Percentiles rank a stretch among this genome's conserved stretches.
These are phyloP conservation scores for Pagrus major DNA, from an alignment of 2,113 vertebrate species.

Conservation along the genomic window DNA sequence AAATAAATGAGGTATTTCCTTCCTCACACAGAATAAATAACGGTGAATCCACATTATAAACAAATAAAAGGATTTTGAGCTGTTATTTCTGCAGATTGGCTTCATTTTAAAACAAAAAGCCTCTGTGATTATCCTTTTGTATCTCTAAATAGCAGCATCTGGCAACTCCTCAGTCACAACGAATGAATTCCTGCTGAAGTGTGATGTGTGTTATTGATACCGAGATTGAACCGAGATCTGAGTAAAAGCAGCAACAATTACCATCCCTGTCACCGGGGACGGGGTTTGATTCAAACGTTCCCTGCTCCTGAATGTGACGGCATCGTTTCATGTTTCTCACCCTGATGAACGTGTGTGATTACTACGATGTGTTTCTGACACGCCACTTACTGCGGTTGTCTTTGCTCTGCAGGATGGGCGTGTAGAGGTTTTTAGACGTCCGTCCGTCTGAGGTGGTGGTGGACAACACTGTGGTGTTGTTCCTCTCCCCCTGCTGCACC, in stretches of 20 bases:
- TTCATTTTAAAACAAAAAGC: background rate
- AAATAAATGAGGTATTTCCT: background rate
- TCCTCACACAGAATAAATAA: background rate
- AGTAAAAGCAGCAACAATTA: constrained; percentile 19
- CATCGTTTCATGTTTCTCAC: background rate
- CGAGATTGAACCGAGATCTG: background rate
- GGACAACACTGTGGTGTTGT: constrained; percentile 84
- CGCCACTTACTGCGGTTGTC: constrained; percentile 90
- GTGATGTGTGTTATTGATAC: constrained; percentile 14
- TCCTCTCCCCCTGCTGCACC: constrained; percentile 86
- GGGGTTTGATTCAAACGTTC: background rate
- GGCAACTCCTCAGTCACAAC: background rate
- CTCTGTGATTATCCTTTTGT: background rate
- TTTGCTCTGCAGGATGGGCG: constrained; percentile 86
- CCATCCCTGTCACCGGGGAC: background rate
- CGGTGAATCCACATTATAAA: background rate
- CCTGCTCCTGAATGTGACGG: background rate
- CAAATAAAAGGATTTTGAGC: background rate
- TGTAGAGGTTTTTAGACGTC: constrained; percentile 88
- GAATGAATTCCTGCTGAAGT: constrained; percentile 23
- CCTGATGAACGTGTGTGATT: background rate
- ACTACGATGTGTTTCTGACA: background rate
- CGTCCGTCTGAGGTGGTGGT: constrained; percentile 78
- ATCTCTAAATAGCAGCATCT: constrained; percentile 1
- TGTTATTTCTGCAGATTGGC: background rate